A percentile compares a stretch with the other conserved stretches of the same genome.
phyloP scores from a whole-genome alignment of 2,113 vertebrate species.

The Gila orcuttii region DNA sequence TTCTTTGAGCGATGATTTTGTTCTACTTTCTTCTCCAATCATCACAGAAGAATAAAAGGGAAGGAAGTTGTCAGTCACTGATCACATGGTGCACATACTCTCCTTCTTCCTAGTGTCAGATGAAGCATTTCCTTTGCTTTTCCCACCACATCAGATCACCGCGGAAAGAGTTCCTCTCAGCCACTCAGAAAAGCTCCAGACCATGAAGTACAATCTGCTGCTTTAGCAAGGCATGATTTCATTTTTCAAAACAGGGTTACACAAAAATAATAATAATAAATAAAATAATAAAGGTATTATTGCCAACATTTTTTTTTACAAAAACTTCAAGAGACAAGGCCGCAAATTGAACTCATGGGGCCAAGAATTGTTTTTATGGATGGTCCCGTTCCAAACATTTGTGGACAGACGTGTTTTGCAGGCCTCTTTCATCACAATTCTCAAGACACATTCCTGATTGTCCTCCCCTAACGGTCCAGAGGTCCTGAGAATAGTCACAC shows the following conservation, averaged over 20 bases:
- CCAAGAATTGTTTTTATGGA: background rate
- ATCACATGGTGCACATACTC: conserved; percentile 25
- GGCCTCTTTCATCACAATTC: background rate
- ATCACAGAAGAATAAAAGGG: conserved; percentile 12
- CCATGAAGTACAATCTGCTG: background rate
- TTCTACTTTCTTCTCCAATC: conserved; percentile 16
- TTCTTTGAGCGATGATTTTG: background rate
- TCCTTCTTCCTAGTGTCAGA: background rate
- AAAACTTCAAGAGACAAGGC: background rate
- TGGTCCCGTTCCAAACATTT: background rate
- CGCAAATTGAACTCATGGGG: background rate
- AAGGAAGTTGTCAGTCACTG: conserved; percentile 20
- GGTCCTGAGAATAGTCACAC: conserved; percentile 5
- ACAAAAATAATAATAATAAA: too few species aligned
- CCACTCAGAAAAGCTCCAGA: background rate
- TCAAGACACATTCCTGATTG: background rate
- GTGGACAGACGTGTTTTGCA: background rate
- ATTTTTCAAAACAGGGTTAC: too few species aligned
- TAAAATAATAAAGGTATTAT: too few species aligned
- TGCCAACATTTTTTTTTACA: background rate
- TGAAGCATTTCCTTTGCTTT: background rate
- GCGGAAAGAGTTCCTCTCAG: background rate
- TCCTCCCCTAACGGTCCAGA: background rate
- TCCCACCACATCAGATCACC: conserved; percentile 13
- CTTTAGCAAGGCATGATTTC: background rate